phyloP scores from a whole-genome alignment of 2,888 invertebrate genomes.

The Axea sp. region DNA sequence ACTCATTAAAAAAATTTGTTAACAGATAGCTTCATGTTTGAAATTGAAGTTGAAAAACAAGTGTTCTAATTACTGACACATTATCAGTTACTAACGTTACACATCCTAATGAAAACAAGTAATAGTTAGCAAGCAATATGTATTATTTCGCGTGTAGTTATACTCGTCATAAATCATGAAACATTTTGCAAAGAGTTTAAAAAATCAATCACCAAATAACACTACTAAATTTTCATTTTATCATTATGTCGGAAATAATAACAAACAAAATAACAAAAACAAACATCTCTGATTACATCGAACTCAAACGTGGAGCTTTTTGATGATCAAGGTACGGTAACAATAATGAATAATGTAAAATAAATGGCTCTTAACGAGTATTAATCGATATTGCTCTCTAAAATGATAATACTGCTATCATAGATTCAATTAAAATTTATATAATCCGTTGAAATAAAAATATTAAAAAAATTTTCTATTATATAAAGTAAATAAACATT shows the following conservation, averaged over 20 bases:
- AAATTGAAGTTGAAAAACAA: no score
- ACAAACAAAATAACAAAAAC: slow-evolving; percentile 35
- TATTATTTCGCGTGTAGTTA: neutral
- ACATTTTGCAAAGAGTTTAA: slow-evolving; percentile 9
- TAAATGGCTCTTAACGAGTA: slow-evolving; percentile 20
- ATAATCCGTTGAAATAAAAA: no score
- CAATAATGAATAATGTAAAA: slow-evolving; percentile 39
- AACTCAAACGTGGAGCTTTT: slow-evolving; percentile 1
- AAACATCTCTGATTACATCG: slow-evolving; percentile 24
- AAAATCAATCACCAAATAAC: slow-evolving; percentile 22
- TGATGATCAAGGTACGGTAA: neutral
- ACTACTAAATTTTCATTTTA: slow-evolving; percentile 23
- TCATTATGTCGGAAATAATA: slow-evolving; percentile 16
- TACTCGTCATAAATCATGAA: slow-evolving; percentile 5
- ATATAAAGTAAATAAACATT: no score
- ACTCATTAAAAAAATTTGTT: no score
- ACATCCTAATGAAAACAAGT: neutral
- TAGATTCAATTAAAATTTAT: slow-evolving; percentile 30
- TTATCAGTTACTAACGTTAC: no score
- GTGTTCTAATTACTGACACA: no score
- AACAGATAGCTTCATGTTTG: no score
- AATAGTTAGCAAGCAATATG: neutral
- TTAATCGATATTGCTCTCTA: slow-evolving; percentile 10
- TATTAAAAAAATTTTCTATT: slow-evolving; percentile 8
- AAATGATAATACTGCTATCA: slow-evolving; percentile 16